These are phyloP conservation scores for Seira musarum DNA, from an alignment of 2,888 invertebrate species.

Conservation along the genomic window DNA sequence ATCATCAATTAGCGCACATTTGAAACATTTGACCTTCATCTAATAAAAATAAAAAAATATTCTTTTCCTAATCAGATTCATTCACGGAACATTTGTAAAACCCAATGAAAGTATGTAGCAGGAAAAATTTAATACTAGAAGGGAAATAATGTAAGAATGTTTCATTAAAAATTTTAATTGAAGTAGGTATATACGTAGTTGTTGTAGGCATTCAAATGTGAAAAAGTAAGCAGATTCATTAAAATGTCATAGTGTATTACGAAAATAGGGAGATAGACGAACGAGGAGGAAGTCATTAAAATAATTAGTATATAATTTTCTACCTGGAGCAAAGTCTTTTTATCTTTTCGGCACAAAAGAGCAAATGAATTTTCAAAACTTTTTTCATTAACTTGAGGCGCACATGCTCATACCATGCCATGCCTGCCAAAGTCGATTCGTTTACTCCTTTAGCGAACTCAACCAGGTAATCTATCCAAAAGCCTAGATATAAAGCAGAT, in stretches of 20 bases:
- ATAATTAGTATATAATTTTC: neutral
- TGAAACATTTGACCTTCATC: neutral
- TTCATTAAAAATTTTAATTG: neutral
- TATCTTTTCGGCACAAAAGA: neutral
- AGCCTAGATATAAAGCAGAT: constrained; percentile 8
- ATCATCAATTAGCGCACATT: neutral
- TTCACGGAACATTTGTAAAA: too few species aligned
- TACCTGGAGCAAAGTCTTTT: neutral
- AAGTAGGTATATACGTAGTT: too few species aligned
- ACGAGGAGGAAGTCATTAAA: neutral
- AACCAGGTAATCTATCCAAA: neutral
- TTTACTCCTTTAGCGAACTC: neutral
- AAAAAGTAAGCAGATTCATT: neutral
- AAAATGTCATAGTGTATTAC: neutral
- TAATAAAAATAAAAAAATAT: too few species aligned
- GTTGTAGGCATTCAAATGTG: neutral
- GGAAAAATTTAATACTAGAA: too few species aligned
- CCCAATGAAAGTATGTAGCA: too few species aligned
- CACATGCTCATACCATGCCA: neutral
- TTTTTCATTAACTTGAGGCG: too few species aligned
- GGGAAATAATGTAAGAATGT: too few species aligned
- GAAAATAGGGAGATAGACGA: too few species aligned
- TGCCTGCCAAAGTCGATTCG: neutral
- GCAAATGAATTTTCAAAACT: neutral
- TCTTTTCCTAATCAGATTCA: neutral